Percentiles rank a stretch among this genome's conserved stretches.
phyloP scores from a whole-genome alignment of 2,888 invertebrate species.

The Cheilosia grossa region DNA sequence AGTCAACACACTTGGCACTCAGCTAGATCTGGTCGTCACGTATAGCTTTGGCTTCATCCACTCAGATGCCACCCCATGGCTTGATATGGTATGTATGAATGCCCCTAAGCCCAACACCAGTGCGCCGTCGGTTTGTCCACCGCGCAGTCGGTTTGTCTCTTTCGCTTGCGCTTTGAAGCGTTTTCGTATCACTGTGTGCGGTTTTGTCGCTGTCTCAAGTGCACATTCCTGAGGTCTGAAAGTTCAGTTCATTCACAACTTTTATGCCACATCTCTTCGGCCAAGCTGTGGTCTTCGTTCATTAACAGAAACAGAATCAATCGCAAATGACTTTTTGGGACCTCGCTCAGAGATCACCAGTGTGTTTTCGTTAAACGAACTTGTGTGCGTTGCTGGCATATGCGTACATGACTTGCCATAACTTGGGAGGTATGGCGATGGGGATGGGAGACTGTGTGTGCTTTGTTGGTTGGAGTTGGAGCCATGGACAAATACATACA shows the following conservation, averaged over 20 bases:
- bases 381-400: neutral
- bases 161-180: slow-evolving; percentile 47
- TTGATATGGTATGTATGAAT: slow-evolving; percentile 7
- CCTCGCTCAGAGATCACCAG: slow-evolving; percentile 54
- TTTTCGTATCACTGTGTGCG: slow-evolving; percentile 72
- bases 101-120: slow-evolving; percentile 31
- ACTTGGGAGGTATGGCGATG: slow-evolving; percentile 7
- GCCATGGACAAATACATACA: slow-evolving; percentile 45
- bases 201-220: slow-evolving; percentile 79
- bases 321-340: slow-evolving; percentile 72
- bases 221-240: slow-evolving; percentile 81
- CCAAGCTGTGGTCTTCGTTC: slow-evolving; percentile 47
- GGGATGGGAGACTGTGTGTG: slow-evolving; percentile 9
- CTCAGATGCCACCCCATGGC: slow-evolving; percentile 20
- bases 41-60: neutral
- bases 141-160: slow-evolving; percentile 38
- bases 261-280: slow-evolving; percentile 69
- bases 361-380: slow-evolving; percentile 2
- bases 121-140: slow-evolving; percentile 42
- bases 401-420: slow-evolving; percentile 2
- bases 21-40: slow-evolving; percentile 24
- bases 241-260: slow-evolving; percentile 83
- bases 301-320: slow-evolving; percentile 76
- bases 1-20: slow-evolving; percentile 43
- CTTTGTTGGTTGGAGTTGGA: neutral